Base-by-base conservation (phyloP, 2,888 invertebrate genomes). In the Crocallis elinguaria region DNA sequence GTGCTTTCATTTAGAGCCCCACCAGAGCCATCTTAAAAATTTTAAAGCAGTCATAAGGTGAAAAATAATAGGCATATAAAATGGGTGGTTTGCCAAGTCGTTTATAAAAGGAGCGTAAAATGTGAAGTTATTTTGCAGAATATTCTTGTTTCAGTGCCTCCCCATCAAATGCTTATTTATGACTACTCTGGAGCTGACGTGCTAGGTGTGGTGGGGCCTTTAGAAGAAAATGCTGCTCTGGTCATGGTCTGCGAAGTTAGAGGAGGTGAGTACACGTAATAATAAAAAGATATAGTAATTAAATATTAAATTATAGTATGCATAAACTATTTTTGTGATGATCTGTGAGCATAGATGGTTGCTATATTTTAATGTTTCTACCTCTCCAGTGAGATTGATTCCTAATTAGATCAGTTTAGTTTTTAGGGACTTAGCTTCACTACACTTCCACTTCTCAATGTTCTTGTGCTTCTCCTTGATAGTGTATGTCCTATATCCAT, bases 211-310 rank as follows among this genome's bases (percentile, higher is more conserved):
- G 94, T 95, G 38, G 97, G 97, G 9, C 97, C 97, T 36, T 93
- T 96, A 73, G 94, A 95, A 75, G 97, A 97, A 88, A 95, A 95
- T 23, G 93, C 96, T 58, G 95, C 96, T 67, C 92, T 97, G 66
- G 93, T 95, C 25, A 90, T 98, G 57, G 95, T 96, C 59, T 97
- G 97, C 79, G 96, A 97, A 93, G 97, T 97, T 54, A 93, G 96
- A 72, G 97, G 97, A 69, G 97, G 97, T 97, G 92, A 95, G 95
- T 7, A 8, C 4, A 1, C 6, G 13, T 32, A 19, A 19, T 19
- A n/a, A n/a, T n/a, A n/a, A n/a, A n/a, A n/a, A n/a, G n/a, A n/a
- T n/a, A n/a, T n/a, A n/a, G n/a, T n/a, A n/a, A n/a, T n/a, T n/a
- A n/a, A n/a, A n/a, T n/a, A n/a, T n/a, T n/a, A n/a, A n/a, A n/a